Evolutionary conservation across 1,140 invertebrate genomes (phyloP), one percentile per base, ranked within the genome.

Genomic region (Leptinotarsa undecemlineata): DNA sequence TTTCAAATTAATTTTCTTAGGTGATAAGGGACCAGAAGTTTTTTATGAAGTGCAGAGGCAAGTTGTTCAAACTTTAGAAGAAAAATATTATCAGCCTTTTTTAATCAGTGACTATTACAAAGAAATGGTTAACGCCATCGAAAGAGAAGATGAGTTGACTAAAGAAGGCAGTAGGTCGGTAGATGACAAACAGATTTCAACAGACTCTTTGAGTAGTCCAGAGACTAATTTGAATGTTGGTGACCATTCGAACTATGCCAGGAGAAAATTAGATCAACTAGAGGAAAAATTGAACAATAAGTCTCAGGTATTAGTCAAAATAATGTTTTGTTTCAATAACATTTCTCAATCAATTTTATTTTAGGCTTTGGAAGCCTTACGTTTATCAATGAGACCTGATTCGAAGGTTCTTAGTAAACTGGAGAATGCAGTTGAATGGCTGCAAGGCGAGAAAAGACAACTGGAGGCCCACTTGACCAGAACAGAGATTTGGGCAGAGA

Each of bases 1-100:
- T 71, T 71, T 73, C 63, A 2, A 61, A 81, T 17, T 0, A 57
- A 51, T 71, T 71, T 68, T 73, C 63, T 4, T 62, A 81, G 95
- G 95, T 48, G 92, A 95, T 81, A 93, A 92, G 82, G 95, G 95
- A 4, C 95, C 94, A 62, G 94, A 95, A 85, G 93, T 96, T 23
- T 96, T 96, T 86, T 95, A 92, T 81, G 92, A 95, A 82, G 93
- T 95, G 4, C 95, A 96, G 84, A 90, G 93, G 47, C 90, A 90
- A 76, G 91, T 96, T 13, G 89, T 94, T 21, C 90, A 91, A 80
- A 90, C 91, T 0, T 87, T 97, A 14, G 93, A 96, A 84, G 92
- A 95, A 71, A 94, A 95, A 82, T 94, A 96, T 85, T 97, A 96
- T 86, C 91, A 94, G 47, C 92, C 94, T 0, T 97, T 97, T 84